Percentiles rank a stretch among this genome's conserved stretches.
phyloP scores from a whole-genome alignment of 2,113 vertebrate genomes.

The Eptatretus burgeri region DNA sequence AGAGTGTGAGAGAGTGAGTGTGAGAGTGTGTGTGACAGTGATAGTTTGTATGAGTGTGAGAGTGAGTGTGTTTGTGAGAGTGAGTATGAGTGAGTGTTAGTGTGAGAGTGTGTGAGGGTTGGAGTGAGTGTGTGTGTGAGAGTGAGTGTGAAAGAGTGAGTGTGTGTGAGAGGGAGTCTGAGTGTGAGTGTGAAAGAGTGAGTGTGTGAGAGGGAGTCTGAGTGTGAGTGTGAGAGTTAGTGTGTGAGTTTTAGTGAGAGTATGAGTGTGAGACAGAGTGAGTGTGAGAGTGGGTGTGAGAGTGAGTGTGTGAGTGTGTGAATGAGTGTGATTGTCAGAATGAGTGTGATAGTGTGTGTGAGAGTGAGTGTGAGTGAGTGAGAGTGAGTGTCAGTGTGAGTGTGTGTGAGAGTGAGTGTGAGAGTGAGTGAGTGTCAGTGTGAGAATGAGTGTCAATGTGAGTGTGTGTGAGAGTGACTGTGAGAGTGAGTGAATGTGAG shows the following conservation, averaged over 20 bases:
- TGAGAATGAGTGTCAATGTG: not conserved
- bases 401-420: not conserved
- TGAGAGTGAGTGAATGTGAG: not conserved
- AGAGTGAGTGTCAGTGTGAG: not conserved
- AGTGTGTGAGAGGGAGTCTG: not conserved
- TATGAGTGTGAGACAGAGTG: not conserved
- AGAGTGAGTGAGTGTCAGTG: not conserved
- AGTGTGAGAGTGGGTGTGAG: not conserved
- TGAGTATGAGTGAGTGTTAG: not conserved
- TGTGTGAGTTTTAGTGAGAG: not conserved
- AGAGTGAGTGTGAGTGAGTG: not conserved
- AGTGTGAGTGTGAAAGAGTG: not conserved
- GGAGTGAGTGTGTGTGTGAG: constrained; percentile 1
- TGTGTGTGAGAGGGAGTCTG: not conserved
- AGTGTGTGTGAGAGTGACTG: not conserved
- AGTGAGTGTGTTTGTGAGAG: not conserved
- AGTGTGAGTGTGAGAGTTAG: not conserved
- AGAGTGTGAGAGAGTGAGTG: not conserved
- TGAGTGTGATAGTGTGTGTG: not conserved
- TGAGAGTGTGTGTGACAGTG: not conserved
- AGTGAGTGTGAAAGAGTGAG: not conserved
- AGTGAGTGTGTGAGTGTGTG: not conserved
- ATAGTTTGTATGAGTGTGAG: not conserved
- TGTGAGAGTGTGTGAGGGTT: no score
- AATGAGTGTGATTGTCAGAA: not conserved